These are phyloP conservation scores for Xiphydria camelus DNA, from an alignment of 2,888 invertebrate genomes.

Conservation along the genomic window DNA sequence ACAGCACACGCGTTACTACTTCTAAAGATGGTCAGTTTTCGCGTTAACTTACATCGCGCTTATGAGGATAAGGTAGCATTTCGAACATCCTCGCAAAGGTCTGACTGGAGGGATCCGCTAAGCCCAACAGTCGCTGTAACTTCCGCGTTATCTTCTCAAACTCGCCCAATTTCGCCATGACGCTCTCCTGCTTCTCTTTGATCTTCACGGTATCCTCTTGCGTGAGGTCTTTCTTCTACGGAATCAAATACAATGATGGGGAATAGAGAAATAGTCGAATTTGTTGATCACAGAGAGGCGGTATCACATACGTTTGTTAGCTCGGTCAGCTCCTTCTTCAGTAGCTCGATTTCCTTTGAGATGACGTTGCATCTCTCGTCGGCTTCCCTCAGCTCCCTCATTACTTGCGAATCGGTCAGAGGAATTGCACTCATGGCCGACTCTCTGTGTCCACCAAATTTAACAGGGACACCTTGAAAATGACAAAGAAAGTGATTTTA, in stretches of 20 bases:
- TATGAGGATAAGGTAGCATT: conserved; percentile 35
- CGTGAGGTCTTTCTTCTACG: conserved; percentile 63
- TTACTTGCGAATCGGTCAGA: conserved; percentile 44
- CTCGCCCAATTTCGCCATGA: conserved; percentile 65
- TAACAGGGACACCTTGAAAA: conserved; percentile 22
- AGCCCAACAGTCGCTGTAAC: conserved; percentile 62
- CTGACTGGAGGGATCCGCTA: conserved; percentile 47
- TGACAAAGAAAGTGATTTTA: too few species aligned
- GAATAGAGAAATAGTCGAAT: too few species aligned
- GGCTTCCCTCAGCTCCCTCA: conserved; percentile 59
- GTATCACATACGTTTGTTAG: conserved; percentile 52
- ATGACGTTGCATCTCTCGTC: conserved; percentile 51
- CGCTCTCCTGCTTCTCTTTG: conserved; percentile 62
- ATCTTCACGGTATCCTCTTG: conserved; percentile 64
- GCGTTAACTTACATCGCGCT: too few species aligned
- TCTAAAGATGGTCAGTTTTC: conserved; percentile 29
- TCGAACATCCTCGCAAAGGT: conserved; percentile 43
- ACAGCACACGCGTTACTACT: too few species aligned
- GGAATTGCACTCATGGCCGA: conserved; percentile 35
- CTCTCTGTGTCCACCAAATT: conserved; percentile 28
- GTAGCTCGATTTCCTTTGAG: conserved; percentile 57
- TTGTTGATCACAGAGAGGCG: too few species aligned
- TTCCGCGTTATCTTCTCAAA: conserved; percentile 66
- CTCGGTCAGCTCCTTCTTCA: conserved; percentile 56
- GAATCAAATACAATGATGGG: conserved; percentile 13